Evolutionary conservation across 2,113 vertebrate species (phyloP).

Genomic region (Oxygymnocypris stewartii): DNA sequence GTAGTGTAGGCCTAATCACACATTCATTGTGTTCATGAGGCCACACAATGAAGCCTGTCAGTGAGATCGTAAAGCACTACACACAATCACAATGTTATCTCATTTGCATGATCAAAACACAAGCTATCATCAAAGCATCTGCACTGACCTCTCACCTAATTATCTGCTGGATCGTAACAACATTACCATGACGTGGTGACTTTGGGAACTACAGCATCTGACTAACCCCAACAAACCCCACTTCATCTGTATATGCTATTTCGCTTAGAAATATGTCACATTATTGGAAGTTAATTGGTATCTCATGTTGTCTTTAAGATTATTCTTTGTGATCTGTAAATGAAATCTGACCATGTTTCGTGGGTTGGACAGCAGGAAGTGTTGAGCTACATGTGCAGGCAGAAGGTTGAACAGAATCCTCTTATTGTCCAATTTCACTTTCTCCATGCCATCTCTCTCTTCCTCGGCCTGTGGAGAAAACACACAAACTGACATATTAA

Average conservation of each 20-base stretch:
- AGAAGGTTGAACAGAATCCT: slow-evolving; percentile 97
- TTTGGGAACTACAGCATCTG: slow-evolving; percentile 38
- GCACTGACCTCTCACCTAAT: slow-evolving; percentile 46
- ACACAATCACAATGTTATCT: slow-evolving; percentile 22
- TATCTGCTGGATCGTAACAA: slow-evolving; percentile 16
- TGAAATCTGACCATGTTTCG: slow-evolving; percentile 90
- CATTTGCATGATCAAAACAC: slow-evolving; percentile 26
- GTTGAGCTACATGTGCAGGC: slow-evolving; percentile 95
- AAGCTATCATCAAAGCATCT: slow-evolving; percentile 24
- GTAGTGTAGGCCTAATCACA: background rate
- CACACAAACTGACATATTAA: slow-evolving; percentile 25
- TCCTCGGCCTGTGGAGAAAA: slow-evolving; percentile 86
- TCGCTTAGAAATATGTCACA: background rate
- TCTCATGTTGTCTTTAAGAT: background rate
- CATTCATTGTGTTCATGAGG: background rate
- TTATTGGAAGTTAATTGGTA: background rate
- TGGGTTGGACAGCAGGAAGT: slow-evolving; percentile 98
- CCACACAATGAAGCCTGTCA: background rate
- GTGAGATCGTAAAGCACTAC: background rate
- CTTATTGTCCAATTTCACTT: slow-evolving; percentile 96
- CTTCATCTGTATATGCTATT: background rate
- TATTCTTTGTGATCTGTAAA: slow-evolving; percentile 4
- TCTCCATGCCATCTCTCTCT: slow-evolving; percentile 95
- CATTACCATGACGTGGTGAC: slow-evolving; percentile 41
- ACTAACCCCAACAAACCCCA: background rate